Evolutionary conservation across 2,888 invertebrate genomes (phyloP).

Genomic region (Poecilobothrus nobilitatus): DNA sequence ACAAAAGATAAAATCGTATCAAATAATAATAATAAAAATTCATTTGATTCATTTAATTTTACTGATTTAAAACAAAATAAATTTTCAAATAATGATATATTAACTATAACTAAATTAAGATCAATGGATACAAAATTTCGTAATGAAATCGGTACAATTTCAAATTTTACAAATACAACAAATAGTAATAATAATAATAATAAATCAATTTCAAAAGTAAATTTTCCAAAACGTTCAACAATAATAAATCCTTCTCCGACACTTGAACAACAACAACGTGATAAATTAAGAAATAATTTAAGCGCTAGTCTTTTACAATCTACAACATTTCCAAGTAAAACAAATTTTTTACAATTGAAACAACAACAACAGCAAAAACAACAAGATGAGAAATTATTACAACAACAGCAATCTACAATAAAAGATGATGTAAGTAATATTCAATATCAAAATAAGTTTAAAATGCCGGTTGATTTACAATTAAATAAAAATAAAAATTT

Average conservation of each 20-base stretch:
- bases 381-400: constrained; percentile 21
- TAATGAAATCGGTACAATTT: neutral
- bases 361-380: constrained; percentile 16
- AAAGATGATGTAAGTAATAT: constrained; percentile 12
- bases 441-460: neutral
- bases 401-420: constrained; percentile 20
- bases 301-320: constrained; percentile 18
- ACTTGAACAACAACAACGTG: neutral
- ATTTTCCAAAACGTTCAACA: neutral
- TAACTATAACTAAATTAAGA: neutral
- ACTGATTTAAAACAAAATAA: neutral
- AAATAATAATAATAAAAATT: neutral
- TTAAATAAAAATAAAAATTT: constrained; percentile 15
- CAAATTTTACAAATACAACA: too few relatives aligned
- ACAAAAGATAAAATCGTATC: neutral
- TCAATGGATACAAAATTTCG: neutral
- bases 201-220: neutral
- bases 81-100: neutral
- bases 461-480: constrained; percentile 11
- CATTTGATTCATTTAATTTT: neutral
- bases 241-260: neutral
- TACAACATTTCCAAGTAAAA: constrained; percentile 9
- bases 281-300: neutral
- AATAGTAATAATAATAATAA: neutral
- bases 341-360: constrained; percentile 2